A percentile compares a stretch with the other conserved stretches of the same genome.
These are phyloP conservation scores for Tyrannus savana DNA, from an alignment of 2,113 vertebrate genomes.

Conservation along the genomic window DNA sequence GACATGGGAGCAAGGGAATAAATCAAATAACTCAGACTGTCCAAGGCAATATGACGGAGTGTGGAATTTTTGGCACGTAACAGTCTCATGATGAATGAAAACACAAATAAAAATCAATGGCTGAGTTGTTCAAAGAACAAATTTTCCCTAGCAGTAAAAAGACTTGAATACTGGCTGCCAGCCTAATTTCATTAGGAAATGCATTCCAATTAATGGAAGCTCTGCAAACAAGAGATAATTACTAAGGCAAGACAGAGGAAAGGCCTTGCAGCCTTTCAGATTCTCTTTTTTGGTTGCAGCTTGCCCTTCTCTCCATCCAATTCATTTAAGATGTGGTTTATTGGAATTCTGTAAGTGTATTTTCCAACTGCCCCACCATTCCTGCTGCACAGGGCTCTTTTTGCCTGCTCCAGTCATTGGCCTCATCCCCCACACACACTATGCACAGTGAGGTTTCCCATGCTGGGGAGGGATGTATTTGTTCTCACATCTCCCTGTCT, in stretches of 20 bases:
- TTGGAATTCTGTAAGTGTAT: neutral
- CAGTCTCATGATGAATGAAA: conserved; percentile 69
- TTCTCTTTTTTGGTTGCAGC: neutral
- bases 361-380: neutral
- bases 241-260: conserved; percentile 46
- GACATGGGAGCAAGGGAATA: neutral
- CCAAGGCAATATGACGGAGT: conserved; percentile 35
- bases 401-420: neutral
- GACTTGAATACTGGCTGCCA: conserved; percentile 63
- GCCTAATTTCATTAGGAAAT: conserved; percentile 72
- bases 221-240: conserved; percentile 70
- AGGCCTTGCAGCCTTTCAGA: conserved; percentile 18
- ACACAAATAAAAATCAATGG: conserved; percentile 73
- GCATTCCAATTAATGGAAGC: conserved; percentile 67
- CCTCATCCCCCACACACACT: neutral
- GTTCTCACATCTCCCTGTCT: neutral
- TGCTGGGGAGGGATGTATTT: neutral
- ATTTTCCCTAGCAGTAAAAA: conserved; percentile 66
- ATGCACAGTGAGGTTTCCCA: neutral
- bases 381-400: neutral
- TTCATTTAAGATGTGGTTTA: neutral
- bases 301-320: neutral
- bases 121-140: conserved; percentile 62
- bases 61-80: conserved; percentile 56
- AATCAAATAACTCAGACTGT: conserved; percentile 58